Conservation (phyloP, 1,140 invertebrate genomes). For the Drosophila auraria region DNA sequence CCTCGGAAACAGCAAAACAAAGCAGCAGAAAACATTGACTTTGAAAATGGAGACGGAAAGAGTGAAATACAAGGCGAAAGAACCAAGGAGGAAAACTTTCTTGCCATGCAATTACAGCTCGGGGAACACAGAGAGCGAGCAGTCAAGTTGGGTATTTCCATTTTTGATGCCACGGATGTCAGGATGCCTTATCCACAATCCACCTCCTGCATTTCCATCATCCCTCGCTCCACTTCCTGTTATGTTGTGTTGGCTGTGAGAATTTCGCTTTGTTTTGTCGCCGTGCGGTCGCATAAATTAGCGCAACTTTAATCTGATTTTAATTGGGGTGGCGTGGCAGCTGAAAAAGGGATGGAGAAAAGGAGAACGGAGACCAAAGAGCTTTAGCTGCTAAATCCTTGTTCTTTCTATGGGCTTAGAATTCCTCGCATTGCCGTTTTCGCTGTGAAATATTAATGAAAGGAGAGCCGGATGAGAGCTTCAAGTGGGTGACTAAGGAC, state of each 20-base stretch:
- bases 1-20: conserved; percentile 18
- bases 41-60: conserved; percentile 4
- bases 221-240: conserved; percentile 19
- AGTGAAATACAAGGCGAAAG: conserved; percentile 18
- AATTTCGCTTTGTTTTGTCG: conserved; percentile 75
- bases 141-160: conserved; percentile 25
- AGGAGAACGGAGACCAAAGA: conserved; percentile 17
- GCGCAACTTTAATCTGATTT: conserved; percentile 83
- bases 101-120: conserved; percentile 33
- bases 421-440: conserved; percentile 34
- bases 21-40: conserved; percentile 17
- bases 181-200: conserved; percentile 26
- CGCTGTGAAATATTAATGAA: conserved; percentile 79
- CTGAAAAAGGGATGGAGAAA: not conserved
- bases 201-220: conserved; percentile 10
- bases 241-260: conserved; percentile 32
- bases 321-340: conserved; percentile 66
- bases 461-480: conserved; percentile 42
- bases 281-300: conserved; percentile 82
- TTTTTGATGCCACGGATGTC: conserved; percentile 46
- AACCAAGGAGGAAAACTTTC: conserved; percentile 22
- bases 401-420: conserved; percentile 67
- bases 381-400: conserved; percentile 50
- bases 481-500: conserved; percentile 37
- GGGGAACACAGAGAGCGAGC: conserved; percentile 6